phyloP scores from a whole-genome alignment of 2,797 vertebrate genomes.

The Helarctos malayanus region DNA sequence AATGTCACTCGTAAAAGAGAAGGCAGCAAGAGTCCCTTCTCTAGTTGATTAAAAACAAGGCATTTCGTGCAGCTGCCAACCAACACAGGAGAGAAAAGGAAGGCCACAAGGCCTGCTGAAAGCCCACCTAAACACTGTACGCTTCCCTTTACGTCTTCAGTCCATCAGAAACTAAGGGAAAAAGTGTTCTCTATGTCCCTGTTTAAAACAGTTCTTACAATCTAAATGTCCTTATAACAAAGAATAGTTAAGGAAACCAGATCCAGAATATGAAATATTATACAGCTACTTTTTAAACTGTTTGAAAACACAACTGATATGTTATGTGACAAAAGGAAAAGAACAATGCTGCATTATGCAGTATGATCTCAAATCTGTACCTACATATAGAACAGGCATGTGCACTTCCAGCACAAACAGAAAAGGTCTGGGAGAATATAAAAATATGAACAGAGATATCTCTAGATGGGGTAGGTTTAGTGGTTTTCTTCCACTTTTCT shows the following conservation, averaged over 20 bases:
- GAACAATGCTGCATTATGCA: not conserved
- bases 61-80: not conserved
- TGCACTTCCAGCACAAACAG: not conserved
- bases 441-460: not conserved
- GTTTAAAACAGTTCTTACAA: conserved; percentile 14
- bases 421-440: not conserved
- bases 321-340: not conserved
- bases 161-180: not conserved
- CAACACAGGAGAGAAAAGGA: conserved; percentile 18
- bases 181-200: not conserved
- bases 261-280: not conserved
- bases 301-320: not conserved
- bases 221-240: not conserved
- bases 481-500: not conserved
- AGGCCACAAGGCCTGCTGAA: not conserved
- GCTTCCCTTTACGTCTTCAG: not conserved
- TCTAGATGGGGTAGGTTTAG: not conserved
- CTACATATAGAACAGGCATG: not conserved
- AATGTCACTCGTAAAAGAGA: not conserved
- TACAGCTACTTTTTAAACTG: not conserved
- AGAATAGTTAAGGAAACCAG: conserved; percentile 22
- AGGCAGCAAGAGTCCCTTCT: not conserved
- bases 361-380: not conserved
- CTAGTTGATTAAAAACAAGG: not conserved
- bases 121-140: not conserved